Conservation (phyloP, 2,797 vertebrate genomes). For the Alca torda region DNA sequence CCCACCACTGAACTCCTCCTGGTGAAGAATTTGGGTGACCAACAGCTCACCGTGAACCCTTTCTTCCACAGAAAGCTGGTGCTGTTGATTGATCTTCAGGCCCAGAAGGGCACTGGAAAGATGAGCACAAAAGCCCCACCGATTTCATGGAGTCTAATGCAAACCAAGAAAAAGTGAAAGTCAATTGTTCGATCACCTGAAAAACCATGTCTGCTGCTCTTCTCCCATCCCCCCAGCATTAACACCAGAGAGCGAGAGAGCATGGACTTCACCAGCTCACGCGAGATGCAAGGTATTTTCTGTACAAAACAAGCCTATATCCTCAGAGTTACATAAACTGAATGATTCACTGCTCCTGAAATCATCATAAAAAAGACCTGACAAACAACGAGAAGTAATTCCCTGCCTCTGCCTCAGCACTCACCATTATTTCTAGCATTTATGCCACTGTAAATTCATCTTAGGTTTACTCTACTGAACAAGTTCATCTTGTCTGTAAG, state of each 20-base stretch:
- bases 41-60: neutral
- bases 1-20: neutral
- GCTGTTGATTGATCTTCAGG: neutral
- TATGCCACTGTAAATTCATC: neutral
- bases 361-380: neutral
- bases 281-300: neutral
- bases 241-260: neutral
- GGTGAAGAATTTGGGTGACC: neutral
- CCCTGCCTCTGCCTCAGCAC: neutral
- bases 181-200: fast-evolving
- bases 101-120: neutral
- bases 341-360: neutral
- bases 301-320: neutral
- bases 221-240: neutral
- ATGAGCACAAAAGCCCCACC: neutral
- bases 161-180: neutral
- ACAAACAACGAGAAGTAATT: neutral
- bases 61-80: neutral
- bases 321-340: neutral
- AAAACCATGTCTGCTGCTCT: neutral
- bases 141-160: neutral
- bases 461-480: neutral
- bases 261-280: neutral
- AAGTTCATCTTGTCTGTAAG: neutral
- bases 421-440: neutral